Evolutionary conservation across 37 sponge, comb jelly and placozoan genomes (phyloP), one percentile per base, ranked within the genome.

Genomic region (Aplysina aerophoba): DNA sequence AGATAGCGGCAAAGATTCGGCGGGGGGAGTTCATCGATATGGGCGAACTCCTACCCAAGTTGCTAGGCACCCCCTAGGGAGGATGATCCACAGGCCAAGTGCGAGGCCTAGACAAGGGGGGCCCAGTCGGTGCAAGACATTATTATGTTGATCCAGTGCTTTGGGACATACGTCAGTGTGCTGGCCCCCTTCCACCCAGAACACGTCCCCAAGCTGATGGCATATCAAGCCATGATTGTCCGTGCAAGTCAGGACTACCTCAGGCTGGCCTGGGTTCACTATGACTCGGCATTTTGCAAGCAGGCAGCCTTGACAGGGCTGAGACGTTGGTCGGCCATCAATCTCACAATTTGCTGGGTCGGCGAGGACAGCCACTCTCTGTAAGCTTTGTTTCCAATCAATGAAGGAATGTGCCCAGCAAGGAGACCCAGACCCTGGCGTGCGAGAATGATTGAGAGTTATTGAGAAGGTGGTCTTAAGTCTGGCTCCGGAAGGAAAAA

Each of bases 121-220:
- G 4, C 11, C 20, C 39, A 40, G 78, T 44, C 37, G 78, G 78
- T 75, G 0, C 37, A 39, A 3, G 85, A 89, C 56, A 33, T 89
- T 6, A 53, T 81, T 65, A 89, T 86, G 1, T 89, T 85, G 90
- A 0, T 28, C 16, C 90, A 89, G 24, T 89, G 90, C 63, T 89
- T 81, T 39, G 53, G 81, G 0, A 0, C 84, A 0, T 89, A 74
- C 44, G 55, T 62, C 0, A 65, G 85, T 31, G 77, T 69, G 5
- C 22, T 85, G 41, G 65, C 17, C 0, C 4, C 59, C 50, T 6
- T 81, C 15, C 55, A 85, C 2, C 85, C 85, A 0, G 54, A 54
- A 11, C 37, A 82, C 36, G 1, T 54, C 17, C 73, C 77, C 11
- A 77, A 73, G 11, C 37, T 85, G 17, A 82, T 89, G 82, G 86